Conservation (phyloP, 2,113 vertebrate genomes). For the Otus sunia region DNA sequence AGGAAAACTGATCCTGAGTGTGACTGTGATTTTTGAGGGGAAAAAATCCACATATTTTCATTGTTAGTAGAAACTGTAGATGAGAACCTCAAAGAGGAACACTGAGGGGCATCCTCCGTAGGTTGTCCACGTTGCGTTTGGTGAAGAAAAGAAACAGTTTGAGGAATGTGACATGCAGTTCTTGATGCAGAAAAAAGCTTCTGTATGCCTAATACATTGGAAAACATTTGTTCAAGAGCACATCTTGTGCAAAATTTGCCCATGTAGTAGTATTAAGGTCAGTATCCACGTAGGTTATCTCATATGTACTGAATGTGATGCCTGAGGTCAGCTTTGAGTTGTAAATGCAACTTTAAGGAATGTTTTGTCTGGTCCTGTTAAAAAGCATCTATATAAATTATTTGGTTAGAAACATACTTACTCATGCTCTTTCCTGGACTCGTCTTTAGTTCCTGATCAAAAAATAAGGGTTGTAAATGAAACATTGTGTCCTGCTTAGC, state of each 20-base stretch:
- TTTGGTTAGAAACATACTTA: background rate
- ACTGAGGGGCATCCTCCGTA: background rate
- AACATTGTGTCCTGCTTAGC: background rate
- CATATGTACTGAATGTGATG: background rate
- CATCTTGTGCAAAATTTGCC: background rate
- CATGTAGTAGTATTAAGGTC: background rate
- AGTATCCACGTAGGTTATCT: background rate
- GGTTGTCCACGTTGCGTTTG: background rate
- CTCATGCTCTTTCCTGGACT: background rate
- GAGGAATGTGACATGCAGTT: background rate
- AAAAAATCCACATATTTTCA: background rate
- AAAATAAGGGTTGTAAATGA: background rate
- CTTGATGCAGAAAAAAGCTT: constrained; percentile 50
- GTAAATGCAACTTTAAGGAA: background rate
- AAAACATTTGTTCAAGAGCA: constrained; percentile 35
- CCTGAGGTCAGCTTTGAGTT: constrained; percentile 4
- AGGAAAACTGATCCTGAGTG: background rate
- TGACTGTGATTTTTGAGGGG: background rate
- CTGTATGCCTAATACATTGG: constrained; percentile 35
- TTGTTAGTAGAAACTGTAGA: background rate
- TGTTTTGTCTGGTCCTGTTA: background rate
- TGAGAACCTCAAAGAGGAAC: background rate
- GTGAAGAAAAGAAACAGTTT: background rate
- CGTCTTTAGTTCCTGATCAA: background rate
- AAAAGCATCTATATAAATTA: background rate